Percentiles rank a stretch among this genome's conserved stretches.
Evolutionary conservation across 2,888 invertebrate genomes (phyloP).

Genomic region (Harpalus rubripes): DNA sequence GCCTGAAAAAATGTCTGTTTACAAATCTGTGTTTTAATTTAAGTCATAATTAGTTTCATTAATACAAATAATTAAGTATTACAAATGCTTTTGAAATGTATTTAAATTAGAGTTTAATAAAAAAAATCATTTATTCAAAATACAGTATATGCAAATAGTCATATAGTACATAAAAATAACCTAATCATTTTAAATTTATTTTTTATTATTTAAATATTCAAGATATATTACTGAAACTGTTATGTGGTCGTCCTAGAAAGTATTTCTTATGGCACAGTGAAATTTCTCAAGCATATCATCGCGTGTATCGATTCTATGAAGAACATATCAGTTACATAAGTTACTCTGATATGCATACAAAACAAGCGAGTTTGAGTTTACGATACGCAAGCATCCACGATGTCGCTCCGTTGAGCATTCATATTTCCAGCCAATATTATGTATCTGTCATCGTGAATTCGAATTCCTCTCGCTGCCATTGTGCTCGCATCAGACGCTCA

Average conservation of each 20-base stretch:
- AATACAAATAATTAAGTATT: too few species aligned
- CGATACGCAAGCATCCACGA: slow-evolving; percentile 26
- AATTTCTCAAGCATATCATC: slow-evolving; percentile 27
- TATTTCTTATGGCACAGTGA: neutral
- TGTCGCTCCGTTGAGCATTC: slow-evolving; percentile 41
- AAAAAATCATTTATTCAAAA: too few species aligned
- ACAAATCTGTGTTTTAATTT: too few species aligned
- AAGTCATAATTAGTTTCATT: too few species aligned
- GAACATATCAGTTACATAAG: slow-evolving; percentile 37
- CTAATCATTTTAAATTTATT: too few species aligned
- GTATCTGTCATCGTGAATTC: slow-evolving; percentile 60
- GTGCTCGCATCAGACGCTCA: slow-evolving; percentile 11
- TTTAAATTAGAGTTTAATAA: too few species aligned
- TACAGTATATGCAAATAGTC: too few species aligned
- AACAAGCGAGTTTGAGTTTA: slow-evolving; percentile 26
- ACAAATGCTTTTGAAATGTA: too few species aligned
- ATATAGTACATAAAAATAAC: too few species aligned
- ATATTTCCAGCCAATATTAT: slow-evolving; percentile 64
- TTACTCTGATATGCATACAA: slow-evolving; percentile 45
- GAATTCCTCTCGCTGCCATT: slow-evolving; percentile 20
- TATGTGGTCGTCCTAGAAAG: neutral
- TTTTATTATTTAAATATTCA: too few species aligned
- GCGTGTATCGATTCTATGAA: slow-evolving; percentile 43
- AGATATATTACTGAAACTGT: too few species aligned
- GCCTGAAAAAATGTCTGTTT: too few species aligned